These are phyloP conservation scores for Scaptodrosophila latifasciaeformis DNA, from an alignment of 2,888 invertebrate genomes.

Conservation along the genomic window DNA sequence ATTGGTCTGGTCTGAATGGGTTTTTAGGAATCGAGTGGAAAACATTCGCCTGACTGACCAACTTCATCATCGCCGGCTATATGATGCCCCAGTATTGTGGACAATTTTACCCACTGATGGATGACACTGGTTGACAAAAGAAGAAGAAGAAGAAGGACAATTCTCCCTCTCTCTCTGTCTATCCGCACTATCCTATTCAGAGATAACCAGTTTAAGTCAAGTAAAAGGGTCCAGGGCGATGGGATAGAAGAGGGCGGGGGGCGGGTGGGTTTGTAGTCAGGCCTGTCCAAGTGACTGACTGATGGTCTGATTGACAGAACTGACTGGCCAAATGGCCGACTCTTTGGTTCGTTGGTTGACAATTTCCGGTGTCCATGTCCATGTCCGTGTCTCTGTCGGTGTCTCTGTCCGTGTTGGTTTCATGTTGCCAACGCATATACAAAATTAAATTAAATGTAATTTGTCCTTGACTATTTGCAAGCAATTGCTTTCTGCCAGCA, in stretches of 20 bases:
- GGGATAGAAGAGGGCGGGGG: too few species aligned
- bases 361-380: constrained; percentile 2
- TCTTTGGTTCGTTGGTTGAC: constrained; percentile 3
- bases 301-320: constrained; percentile 52
- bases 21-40: constrained; percentile 6
- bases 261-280: too few species aligned
- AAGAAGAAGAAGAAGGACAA: too few species aligned
- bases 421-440: constrained; percentile 19
- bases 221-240: too few species aligned
- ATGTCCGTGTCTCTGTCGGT: too few species aligned
- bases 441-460: constrained; percentile 65
- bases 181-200: too few species aligned
- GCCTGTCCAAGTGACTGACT: constrained; percentile 36
- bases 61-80: constrained; percentile 57
- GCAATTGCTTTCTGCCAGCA: constrained; percentile 13
- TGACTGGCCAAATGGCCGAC: constrained; percentile 39
- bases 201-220: too few species aligned
- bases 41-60: constrained; percentile 34
- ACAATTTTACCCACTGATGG: background rate
- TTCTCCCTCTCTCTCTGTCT: too few species aligned
- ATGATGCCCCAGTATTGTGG: constrained; percentile 26
- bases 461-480: constrained; percentile 56
- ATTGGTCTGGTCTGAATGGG: background rate
- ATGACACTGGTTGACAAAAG: background rate
- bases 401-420: too few species aligned